A percentile compares a stretch with the other conserved stretches of the same genome.
phyloP scores from a whole-genome alignment of 1,140 invertebrate species.

The Ladona fulva region DNA sequence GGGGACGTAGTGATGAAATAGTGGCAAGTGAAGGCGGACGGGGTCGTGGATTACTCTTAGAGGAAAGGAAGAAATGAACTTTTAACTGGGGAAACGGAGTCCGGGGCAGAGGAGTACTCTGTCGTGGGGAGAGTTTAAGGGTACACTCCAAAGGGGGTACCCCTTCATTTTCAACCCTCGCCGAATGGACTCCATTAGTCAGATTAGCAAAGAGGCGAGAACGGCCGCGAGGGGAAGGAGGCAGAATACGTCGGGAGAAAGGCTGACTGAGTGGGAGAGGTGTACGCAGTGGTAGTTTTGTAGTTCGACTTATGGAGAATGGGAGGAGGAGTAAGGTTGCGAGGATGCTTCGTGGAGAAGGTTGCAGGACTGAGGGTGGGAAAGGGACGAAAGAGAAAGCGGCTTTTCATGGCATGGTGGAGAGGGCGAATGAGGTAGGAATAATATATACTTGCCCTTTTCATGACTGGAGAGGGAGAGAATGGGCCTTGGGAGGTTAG shows the following conservation, averaged over 20 bases:
- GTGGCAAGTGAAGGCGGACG: no score
- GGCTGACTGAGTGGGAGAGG: not conserved
- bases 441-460: no score
- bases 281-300: not conserved
- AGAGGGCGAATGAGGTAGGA: no score
- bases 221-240: not conserved
- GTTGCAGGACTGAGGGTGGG: not conserved
- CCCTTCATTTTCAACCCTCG: not conserved
- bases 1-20: no score
- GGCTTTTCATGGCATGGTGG: not conserved
- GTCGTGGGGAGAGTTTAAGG: not conserved
- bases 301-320: no score
- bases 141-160: not conserved
- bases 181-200: slow-evolving; percentile 7
- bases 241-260: not conserved
- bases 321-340: not conserved
- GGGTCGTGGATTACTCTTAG: no score
- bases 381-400: not conserved
- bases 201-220: slow-evolving; percentile 4
- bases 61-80: no score
- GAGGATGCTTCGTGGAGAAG: not conserved
- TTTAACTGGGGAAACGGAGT: no score
- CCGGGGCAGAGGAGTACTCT: not conserved
- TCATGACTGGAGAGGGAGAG: not conserved
- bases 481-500: not conserved